These are phyloP conservation scores for Laterallus jamaicensis DNA, from an alignment of 2,113 vertebrate species.

Conservation along the genomic window DNA sequence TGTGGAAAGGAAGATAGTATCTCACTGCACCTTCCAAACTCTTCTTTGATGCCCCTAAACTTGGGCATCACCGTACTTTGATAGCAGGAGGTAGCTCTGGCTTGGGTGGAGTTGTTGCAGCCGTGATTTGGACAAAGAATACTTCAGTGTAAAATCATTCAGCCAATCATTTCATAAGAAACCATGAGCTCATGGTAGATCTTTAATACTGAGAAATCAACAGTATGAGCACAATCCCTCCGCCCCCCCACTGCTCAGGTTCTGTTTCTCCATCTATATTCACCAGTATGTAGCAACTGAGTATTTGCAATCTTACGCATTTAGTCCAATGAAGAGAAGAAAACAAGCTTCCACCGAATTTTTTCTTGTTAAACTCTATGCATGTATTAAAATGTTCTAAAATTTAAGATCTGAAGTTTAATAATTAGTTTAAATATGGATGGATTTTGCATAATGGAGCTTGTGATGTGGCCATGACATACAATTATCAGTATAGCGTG, in stretches of 20 bases:
- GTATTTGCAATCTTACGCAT: neutral
- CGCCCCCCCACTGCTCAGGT: neutral
- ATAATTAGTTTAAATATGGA: neutral
- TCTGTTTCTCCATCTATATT: neutral
- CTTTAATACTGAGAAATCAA: neutral
- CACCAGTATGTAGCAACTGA: accelerated
- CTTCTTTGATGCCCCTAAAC: neutral
- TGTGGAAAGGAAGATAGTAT: neutral
- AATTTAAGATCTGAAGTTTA: neutral
- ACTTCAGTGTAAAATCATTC: neutral
- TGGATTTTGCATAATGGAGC: neutral
- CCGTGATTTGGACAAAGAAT: neutral
- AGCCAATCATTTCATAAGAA: neutral
- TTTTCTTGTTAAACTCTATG: neutral
- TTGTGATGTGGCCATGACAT: accelerated
- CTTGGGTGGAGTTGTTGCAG: neutral
- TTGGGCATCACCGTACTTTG: accelerated
- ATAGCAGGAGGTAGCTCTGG: neutral
- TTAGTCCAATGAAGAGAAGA: neutral
- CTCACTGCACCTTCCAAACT: neutral
- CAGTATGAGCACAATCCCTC: neutral
- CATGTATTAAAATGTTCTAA: neutral
- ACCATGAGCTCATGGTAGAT: neutral
- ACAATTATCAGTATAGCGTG: neutral
- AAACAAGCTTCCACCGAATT: neutral